Percentiles rank a stretch among this genome's conserved stretches.
phyloP scores from a whole-genome alignment of 2,888 invertebrate species.

The Scelioninae gen. 2 region DNA sequence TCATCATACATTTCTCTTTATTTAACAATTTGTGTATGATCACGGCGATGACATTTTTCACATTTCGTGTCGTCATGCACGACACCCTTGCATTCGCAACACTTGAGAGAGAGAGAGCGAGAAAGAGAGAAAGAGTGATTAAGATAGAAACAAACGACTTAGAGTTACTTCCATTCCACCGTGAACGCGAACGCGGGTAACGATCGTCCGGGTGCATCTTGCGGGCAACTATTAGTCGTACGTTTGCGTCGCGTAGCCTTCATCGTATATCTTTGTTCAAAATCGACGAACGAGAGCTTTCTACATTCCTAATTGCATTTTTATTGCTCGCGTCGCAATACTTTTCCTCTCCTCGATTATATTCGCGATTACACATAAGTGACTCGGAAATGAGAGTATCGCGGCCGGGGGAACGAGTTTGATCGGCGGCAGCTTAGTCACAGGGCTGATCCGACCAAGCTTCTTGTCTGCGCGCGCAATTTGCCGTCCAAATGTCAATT shows the following conservation, averaged over 20 bases:
- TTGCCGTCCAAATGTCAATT: constrained; percentile 22
- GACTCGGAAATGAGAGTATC: not conserved
- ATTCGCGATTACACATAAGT: not conserved
- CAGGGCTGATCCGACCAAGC: not conserved
- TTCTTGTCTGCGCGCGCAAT: not conserved
- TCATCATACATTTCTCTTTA: too few species aligned
- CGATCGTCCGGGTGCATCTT: too few species aligned
- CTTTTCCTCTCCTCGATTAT: not conserved
- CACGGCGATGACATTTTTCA: too few species aligned
- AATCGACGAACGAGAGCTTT: constrained; percentile 12
- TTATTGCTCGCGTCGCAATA: not conserved
- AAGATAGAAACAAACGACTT: constrained; percentile 29
- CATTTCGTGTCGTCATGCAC: too few species aligned
- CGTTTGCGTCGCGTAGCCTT: too few species aligned
- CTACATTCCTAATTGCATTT: constrained; percentile 24
- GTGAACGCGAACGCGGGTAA: too few species aligned
- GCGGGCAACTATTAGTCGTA: too few species aligned
- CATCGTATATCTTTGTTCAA: constrained; percentile 4
- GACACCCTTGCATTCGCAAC: too few species aligned
- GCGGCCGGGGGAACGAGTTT: too few species aligned
- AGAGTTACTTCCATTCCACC: constrained; percentile 33
- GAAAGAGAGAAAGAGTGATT: too few species aligned
- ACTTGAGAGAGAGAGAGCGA: too few species aligned
- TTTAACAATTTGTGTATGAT: too few species aligned
- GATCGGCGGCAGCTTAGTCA: not conserved